Conservation (phyloP, 2,113 vertebrate genomes). For the Etheostoma cragini region DNA sequence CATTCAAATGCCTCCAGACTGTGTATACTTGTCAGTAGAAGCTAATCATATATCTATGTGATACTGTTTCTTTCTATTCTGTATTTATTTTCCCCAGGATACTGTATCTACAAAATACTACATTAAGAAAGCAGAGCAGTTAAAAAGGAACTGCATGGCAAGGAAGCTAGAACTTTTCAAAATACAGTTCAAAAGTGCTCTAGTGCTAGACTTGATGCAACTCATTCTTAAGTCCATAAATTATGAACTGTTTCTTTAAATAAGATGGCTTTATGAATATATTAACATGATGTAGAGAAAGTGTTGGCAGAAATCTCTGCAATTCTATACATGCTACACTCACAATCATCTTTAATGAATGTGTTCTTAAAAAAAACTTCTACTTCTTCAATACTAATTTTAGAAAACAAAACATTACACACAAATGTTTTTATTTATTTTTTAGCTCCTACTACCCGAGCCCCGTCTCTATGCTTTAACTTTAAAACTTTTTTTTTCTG, state of each 20-base stretch:
- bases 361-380: conserved; percentile 38
- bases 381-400: too few species aligned
- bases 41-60: conserved; percentile 18
- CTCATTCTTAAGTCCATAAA: conserved; percentile 49
- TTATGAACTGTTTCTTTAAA: conserved; percentile 72
- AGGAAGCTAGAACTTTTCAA: not conserved
- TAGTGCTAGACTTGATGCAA: conserved; percentile 2
- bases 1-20: conserved; percentile 41
- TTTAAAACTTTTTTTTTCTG: too few species aligned
- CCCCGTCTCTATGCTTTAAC: too few species aligned
- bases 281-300: conserved; percentile 40
- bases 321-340: conserved; percentile 31
- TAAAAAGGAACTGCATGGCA: not conserved
- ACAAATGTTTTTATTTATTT: too few species aligned
- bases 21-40: not conserved
- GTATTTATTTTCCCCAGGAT: not conserved
- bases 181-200: conserved; percentile 2
- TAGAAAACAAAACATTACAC: too few species aligned
- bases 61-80: conserved; percentile 18
- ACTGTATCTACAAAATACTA: not conserved
- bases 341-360: conserved; percentile 57
- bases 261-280: conserved; percentile 57
- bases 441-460: too few species aligned
- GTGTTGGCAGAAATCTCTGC: conserved; percentile 49
- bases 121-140: not conserved